Evolutionary conservation across 2,888 invertebrate genomes (phyloP), one percentile per base, ranked within the genome.

Genomic region (Exocentrus adspersus): DNA sequence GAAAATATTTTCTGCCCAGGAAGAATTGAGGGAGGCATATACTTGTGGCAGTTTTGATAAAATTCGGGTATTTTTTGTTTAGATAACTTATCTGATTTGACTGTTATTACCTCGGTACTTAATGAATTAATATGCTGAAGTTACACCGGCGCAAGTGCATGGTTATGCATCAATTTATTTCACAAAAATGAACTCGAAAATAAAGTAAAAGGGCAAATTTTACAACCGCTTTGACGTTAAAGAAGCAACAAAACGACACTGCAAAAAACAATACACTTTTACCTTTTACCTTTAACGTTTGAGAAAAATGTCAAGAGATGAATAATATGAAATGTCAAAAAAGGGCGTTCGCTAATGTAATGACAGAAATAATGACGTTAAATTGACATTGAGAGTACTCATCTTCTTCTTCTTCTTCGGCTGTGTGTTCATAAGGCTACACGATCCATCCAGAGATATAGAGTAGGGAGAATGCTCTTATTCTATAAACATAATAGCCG

Each of bases 71-170:
- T 54, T 28, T 46, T 7, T 17, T 24, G 28, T 28, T 54, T 54
- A 21, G 42, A 43, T 43, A 43, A 43, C 43, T 54, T 54, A 54
- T 54, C 43, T 54, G 12, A 43, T 30, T 17, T 21, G 30, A 12
- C n/a, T n/a, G n/a, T 37, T 17, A 54, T 54, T 54, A 43, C 37
- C 12, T 12, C 14, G 37, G 12, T n/a, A 37, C 54, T 43, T 19
- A 54, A 21, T 24, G 42, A 24, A 17, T 59, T 28, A 28, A 59
- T 51, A 41, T 59, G 42, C 59, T 51, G 17, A 51, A 51, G 19
- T 17, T 42, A 42, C n/a, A 37, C 28, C 28, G 50, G 30, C 30
- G 42, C 28, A 28, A 30, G 51, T 28, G 30, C 59, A 59, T 59
- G 28, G 28, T 59, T 59, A n/a, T 24, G 24, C 24, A 24, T 37